Base-by-base conservation (phyloP, 2,888 invertebrate species). In the Epinotia brunnichana region DNA sequence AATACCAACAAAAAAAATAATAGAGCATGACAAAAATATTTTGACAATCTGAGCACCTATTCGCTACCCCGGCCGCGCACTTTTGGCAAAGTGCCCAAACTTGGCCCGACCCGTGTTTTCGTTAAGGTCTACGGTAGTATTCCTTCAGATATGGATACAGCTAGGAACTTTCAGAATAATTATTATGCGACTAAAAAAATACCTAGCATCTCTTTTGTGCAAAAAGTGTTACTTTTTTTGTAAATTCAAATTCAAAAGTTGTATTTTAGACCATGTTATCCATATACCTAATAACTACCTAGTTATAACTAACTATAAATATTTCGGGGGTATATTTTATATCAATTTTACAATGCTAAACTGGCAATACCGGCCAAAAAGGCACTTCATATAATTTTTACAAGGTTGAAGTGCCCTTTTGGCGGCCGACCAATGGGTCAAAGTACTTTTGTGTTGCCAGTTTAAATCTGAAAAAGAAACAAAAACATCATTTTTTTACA, bases 1-100 rank as follows among this genome's bases (percentile, higher is more conserved):
- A 54, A 66, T 66, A 66, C 29, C 61, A 67, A 71, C 53, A 66
- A 24, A 61, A 61, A 48, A 56, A 66, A 71, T 62, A 72, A 72
- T 62, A 21, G 72, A 48, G 53, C 53, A 17, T 15, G 17, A n/a
- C 53, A 44, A 72, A 68, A 72, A 72, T 68, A 68, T 71, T 71
- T 68, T 62, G 48, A 39, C 56, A 61, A 67, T 56, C 21, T 35
- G 48, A 61, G 21, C 15, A 35, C 17, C 48, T 61, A 68, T 48
- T 72, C 48, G 24, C 35, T 39, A 17, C 9, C 51, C 48, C 41
- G 29, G 35, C 35, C 35, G 35, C n/a, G 13, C 29, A 21, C 44
- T 21, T 19, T 24, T 72, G 72, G 67, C 72, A 54, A 13, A 56
- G 61, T 51, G 67, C 72, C 72, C 61, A 67, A 61, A n/a, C 35